phyloP scores from a whole-genome alignment of 2,797 vertebrate genomes.

The Nyctalus aviator region DNA sequence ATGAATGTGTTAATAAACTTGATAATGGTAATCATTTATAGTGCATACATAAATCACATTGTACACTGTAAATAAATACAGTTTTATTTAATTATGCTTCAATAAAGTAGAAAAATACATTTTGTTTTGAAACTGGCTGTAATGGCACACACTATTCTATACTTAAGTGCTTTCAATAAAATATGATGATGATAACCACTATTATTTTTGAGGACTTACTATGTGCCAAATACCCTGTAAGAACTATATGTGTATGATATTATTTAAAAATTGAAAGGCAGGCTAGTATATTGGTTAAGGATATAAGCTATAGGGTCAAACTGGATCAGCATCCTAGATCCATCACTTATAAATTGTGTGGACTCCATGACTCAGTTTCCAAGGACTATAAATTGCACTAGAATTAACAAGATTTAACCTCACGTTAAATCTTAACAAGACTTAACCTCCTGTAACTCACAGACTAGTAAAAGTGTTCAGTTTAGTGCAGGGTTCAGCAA shows the following conservation, averaged over 20 bases:
- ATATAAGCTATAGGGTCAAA: neutral
- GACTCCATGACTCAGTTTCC: neutral
- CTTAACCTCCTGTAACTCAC: neutral
- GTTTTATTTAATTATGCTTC: neutral
- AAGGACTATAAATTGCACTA: neutral
- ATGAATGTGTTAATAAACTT: neutral
- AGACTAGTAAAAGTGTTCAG: neutral
- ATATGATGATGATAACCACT: neutral
- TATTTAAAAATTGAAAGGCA: neutral
- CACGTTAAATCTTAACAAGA: neutral
- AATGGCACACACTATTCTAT: neutral
- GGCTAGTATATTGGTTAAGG: neutral
- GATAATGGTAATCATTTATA: neutral
- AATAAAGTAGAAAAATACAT: neutral
- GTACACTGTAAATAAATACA: neutral
- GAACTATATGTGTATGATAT: neutral
- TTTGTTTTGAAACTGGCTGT: neutral
- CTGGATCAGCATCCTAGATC: neutral
- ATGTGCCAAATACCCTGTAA: neutral
- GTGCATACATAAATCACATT: neutral
- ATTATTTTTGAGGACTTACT: conserved; percentile 19
- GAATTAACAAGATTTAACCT: neutral
- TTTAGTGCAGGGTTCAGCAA: neutral
- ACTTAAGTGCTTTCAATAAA: neutral
- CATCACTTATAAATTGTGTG: neutral